phyloP scores from a whole-genome alignment of 2,113 vertebrate species.

The Chaetodon auriga region DNA sequence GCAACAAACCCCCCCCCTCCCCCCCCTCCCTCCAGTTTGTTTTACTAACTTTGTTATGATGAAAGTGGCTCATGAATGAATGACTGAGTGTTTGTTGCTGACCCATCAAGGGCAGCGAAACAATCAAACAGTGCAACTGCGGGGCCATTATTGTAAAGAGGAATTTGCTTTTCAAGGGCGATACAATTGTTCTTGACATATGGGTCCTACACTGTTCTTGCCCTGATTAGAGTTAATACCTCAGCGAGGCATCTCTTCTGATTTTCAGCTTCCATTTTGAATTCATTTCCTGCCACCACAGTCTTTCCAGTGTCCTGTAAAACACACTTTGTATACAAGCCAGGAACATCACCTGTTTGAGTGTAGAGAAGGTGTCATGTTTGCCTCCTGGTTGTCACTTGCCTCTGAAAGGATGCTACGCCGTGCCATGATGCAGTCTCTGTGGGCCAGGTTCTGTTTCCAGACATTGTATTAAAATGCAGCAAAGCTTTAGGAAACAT shows the following conservation, averaged over 20 bases:
- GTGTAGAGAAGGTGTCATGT: constrained; percentile 54
- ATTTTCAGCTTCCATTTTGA: constrained; percentile 5
- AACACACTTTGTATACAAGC: constrained; percentile 28
- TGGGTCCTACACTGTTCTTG: background rate
- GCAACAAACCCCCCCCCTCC: constrained; percentile 45
- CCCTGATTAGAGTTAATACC: constrained; percentile 48
- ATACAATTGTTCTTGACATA: constrained; percentile 62
- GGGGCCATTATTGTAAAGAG: constrained; percentile 32
- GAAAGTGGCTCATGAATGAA: constrained; percentile 58
- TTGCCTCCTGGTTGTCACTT: constrained; percentile 68
- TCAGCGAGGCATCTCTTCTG: constrained; percentile 10
- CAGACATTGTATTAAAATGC: constrained; percentile 63
- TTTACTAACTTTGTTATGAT: constrained; percentile 63
- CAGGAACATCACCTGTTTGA: constrained; percentile 26
- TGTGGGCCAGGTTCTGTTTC: constrained; percentile 59
- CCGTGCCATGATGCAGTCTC: constrained; percentile 56
- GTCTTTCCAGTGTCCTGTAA: constrained; percentile 40
- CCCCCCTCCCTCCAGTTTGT: constrained; percentile 35
- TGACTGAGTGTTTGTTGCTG: constrained; percentile 44
- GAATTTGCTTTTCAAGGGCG: constrained; percentile 66
- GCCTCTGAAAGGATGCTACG: constrained; percentile 56
- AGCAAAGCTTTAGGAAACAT: constrained; percentile 64
- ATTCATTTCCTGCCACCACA: background rate
- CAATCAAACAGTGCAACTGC: constrained; percentile 53
- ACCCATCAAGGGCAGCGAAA: constrained; percentile 68